Percentiles rank a stretch among this genome's conserved stretches.
Evolutionary conservation across 2,888 invertebrate genomes (phyloP).

Genomic region (Hirtodrosophila alboralis): DNA sequence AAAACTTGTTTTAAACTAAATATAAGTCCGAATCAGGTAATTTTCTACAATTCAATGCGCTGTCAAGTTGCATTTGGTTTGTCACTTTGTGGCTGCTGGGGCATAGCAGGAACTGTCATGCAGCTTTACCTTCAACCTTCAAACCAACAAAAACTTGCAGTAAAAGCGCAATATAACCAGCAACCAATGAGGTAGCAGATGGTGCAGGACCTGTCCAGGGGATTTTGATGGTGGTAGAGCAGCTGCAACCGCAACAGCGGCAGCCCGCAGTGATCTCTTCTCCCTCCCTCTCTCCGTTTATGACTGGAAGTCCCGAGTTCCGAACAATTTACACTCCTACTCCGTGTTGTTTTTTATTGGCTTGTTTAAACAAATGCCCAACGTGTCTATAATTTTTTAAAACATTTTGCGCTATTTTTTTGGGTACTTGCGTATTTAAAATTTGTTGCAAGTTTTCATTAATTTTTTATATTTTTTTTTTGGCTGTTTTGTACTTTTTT

Average conservation of each 20-base stretch:
- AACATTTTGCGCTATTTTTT: constrained; percentile 52
- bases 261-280: constrained; percentile 32
- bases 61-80: constrained; percentile 18
- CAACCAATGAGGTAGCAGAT: constrained; percentile 13
- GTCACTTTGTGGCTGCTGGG: constrained; percentile 37
- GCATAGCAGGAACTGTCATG: constrained; percentile 17
- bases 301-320: constrained; percentile 37
- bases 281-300: no score
- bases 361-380: constrained; percentile 70
- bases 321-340: constrained; percentile 56
- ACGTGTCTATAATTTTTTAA: constrained; percentile 70
- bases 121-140: constrained; percentile 36
- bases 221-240: constrained; percentile 1
- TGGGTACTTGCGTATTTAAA: constrained; percentile 52
- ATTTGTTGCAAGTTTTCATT: constrained; percentile 41
- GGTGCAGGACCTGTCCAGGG: constrained; percentile 11
- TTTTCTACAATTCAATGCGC: background rate
- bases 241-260: constrained; percentile 50
- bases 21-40: no score
- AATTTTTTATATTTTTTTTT: background rate
- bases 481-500: constrained; percentile 43
- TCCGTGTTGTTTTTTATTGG: constrained; percentile 56
- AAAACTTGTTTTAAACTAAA: no score
- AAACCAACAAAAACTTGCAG: constrained; percentile 10
- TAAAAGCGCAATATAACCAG: constrained; percentile 20